These are phyloP conservation scores for Tiliacea aurago DNA, from an alignment of 2,888 invertebrate genomes.

Conservation along the genomic window DNA sequence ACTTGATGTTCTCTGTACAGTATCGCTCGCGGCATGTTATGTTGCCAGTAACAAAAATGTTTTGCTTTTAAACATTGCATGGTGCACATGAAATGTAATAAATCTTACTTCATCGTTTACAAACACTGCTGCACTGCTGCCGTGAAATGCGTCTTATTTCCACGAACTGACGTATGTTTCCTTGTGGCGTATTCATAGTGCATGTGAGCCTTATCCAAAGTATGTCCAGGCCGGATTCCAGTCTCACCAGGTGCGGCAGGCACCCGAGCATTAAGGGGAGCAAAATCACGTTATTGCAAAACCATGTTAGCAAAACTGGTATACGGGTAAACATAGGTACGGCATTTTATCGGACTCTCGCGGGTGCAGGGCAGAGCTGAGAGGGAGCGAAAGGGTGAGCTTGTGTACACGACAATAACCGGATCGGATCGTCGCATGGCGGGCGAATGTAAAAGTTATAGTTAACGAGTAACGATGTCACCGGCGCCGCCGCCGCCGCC, in stretches of 20 bases:
- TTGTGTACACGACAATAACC: conserved; percentile 6
- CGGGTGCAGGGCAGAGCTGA: not conserved
- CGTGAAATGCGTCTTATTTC: conserved; percentile 3
- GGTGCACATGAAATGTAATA: conserved; percentile 36
- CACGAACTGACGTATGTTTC: conserved; percentile 5
- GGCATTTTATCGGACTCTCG: not conserved
- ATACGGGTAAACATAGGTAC: no score
- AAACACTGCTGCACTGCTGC: conserved; percentile 6
- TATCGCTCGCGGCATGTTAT: conserved; percentile 28
- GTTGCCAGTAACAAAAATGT: conserved; percentile 37
- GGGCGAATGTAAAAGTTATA: conserved; percentile 21
- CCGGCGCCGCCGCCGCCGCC: not conserved
- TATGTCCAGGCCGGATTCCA: not conserved
- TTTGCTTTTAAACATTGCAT: conserved; percentile 31
- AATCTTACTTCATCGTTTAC: conserved; percentile 27
- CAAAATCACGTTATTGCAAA: conserved; percentile 19
- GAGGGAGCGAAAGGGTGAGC: not conserved
- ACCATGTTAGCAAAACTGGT: conserved; percentile 6
- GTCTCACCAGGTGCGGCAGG: not conserved
- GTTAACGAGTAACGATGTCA: conserved; percentile 9
- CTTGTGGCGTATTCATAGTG: not conserved
- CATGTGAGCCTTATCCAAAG: conserved; percentile 7
- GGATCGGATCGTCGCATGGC: no score
- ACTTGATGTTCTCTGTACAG: conserved; percentile 39
- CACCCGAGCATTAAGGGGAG: not conserved